Evolutionary conservation across 2,888 invertebrate species (phyloP), one percentile per base, ranked within the genome.

Genomic region (Caenorhabditis wallacei): DNA sequence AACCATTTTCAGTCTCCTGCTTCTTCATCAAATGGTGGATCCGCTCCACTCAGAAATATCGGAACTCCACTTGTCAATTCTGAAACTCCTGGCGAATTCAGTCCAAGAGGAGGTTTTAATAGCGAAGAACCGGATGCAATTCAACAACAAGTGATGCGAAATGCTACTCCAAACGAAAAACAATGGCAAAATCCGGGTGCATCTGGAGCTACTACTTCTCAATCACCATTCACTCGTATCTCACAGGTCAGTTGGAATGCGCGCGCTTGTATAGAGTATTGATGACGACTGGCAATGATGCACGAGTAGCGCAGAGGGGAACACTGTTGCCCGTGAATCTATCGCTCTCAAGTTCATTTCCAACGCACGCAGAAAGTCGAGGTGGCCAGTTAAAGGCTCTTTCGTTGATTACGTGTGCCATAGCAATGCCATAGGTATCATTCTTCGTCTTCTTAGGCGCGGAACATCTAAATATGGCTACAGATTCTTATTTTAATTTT

Each of bases 391-490:
- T 24, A 54, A 59, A 66, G 75, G 63, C 53, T 63, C 13, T 64
- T 57, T 81, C 81, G 81, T 81, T 76, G 81, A 81, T 81, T 76
- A 71, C 59, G 81, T 66, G 78, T 82, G 82, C 82, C 22, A 82
- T 57, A 82, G 7, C 51, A 46, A 82, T 54, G 82, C 82, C 82
- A 78, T 61, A 56, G 82, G 82, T 82, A 82, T 82, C 82, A 82
- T 78, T 82, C 82, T 69, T 72, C 78, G 63, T 74, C 48, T 78
- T 72, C n/a, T 82, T 72, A 78, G 68, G 43, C 68, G 74, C 82
- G 78, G 82, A 82, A 79, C 82, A 82, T 82, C 78, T 59, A 78
- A 78, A 74, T 74, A 59, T 79, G 78, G 82, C 78, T 78, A 82
- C 78, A 82, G 10, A 13, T 4, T 30, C 35, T n/a, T 51, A 3